Base-by-base conservation (phyloP, 2,113 vertebrate genomes). In the Pelecanus crispus region DNA sequence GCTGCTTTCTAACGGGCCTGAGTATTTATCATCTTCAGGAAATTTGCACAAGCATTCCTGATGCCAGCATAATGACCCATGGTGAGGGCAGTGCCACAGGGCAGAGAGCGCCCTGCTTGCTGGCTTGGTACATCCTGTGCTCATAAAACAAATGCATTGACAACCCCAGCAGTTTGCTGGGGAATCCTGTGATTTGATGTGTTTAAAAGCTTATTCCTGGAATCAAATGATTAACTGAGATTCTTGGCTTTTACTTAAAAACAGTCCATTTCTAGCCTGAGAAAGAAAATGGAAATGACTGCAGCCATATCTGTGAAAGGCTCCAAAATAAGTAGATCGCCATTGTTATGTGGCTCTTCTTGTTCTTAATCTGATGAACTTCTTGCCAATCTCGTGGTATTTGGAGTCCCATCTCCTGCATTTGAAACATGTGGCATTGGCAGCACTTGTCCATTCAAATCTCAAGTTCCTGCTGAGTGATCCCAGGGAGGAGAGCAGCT, bases 211-310 rank as follows among this genome's bases (percentile, higher is more conserved):
- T 94, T 68, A 18, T 80, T 94, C 62, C 70, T 91, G 89, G 84
- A 90, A 94, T 53, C 44, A 79, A 61, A 87, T 87, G 6, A 97
- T 94, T 96, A 92, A 95, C 86, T 72, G 91, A 80, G 78, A 94
- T 26, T 89, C 75, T 85, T 85, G 91, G 81, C 78, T 96, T 94
- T 92, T 92, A 62, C 66, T 85, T 77, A 62, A 90, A 87, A 95
- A 38, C 73, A 88, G 50, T 25, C 63, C 5, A 34, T 91, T 78
- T 72, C 83, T 74, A 87, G 59, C 40, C 65, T 1, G 4, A 79
- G 65, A 89, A 28, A 71, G 68, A 92, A 92, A 79, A 94, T 94
- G 80, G 73, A 84, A 95, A 87, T 31, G 19, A 92, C 86, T 72
- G 44, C 32, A 87, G 83, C 66, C 89, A 58, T 66, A 81, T 96